Base-by-base conservation (phyloP, 2,113 vertebrate genomes). In the Neodontobutis hainanensis region DNA sequence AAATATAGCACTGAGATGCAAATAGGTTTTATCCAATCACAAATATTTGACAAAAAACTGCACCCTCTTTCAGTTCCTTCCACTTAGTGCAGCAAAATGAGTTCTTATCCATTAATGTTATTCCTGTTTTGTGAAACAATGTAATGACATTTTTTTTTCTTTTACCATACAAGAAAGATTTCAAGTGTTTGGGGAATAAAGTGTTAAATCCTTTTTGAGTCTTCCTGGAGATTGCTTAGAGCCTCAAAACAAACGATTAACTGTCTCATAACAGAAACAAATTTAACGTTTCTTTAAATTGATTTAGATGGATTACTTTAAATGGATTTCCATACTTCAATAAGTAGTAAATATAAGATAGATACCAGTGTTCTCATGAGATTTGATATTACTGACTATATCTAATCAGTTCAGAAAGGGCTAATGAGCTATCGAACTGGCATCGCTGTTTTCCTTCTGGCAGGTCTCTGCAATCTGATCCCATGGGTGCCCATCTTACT, bases 351-450 rank as follows among this genome's bases (percentile, higher is more conserved):
- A 48, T 42, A 10, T 15, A 7, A 32, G 63, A 78, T 12, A 59
- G 77, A 61, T 40, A 36, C 9, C 9, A 19, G 9, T n/a, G 14
- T 4, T 70, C 63, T 59, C 42, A 3, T 57, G 70, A 63, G 72
- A 50, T 14, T 64, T 77, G 44, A 49, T 46, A 11, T 36, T 68
- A 84, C 73, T 69, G 73, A 83, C 49, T 53, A 77, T 83, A 73
- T 75, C 68, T 71, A 81, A 85, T 82, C 79, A 68, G 67, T 77
- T 60, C 68, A 64, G 68, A 79, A 87, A 79, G 70, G 65, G 67
- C 73, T 83, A 86, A 84, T 70, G 77, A 86, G 73, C 59, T 46
- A 81, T 81, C 55, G 27, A 86, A 80, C 69, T 77, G 66, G 42
- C 51, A 73, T 67, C 68, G 34, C 46, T 43, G 46, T 58, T 68